phyloP scores from a whole-genome alignment of 2,797 vertebrate genomes.

The Sebastes goodei region DNA sequence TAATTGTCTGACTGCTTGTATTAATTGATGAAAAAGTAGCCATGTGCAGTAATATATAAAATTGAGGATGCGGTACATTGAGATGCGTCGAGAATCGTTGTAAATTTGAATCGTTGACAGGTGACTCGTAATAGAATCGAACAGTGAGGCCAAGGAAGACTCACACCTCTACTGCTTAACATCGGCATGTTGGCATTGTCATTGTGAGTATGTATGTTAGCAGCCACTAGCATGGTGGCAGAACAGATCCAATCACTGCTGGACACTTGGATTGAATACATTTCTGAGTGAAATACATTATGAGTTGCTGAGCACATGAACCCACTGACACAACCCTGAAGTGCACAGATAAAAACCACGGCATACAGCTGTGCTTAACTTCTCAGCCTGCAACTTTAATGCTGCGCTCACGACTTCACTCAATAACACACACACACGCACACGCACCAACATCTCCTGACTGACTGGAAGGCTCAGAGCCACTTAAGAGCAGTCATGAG shows the following conservation, averaged over 20 bases:
- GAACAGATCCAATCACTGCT: neutral
- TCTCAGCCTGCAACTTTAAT: constrained; percentile 13
- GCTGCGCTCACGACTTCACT: constrained; percentile 10
- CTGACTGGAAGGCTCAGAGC: constrained; percentile 61
- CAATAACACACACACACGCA: neutral
- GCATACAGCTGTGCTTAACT: constrained; percentile 13
- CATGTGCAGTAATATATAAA: too few relatives aligned
- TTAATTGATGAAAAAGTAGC: too few relatives aligned
- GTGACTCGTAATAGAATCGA: too few relatives aligned
- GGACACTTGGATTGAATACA: neutral
- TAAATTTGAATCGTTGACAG: too few relatives aligned
- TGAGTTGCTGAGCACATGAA: neutral
- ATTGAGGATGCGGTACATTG: too few relatives aligned
- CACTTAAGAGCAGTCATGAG: constrained; percentile 67
- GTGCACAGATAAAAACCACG: neutral
- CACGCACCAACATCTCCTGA: constrained; percentile 25
- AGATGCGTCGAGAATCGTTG: too few relatives aligned
- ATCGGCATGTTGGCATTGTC: neutral
- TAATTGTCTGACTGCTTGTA: too few relatives aligned
- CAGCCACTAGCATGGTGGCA: neutral
- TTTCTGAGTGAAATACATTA: neutral
- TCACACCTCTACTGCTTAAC: too few relatives aligned
- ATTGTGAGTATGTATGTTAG: too few relatives aligned
- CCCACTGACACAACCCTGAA: neutral
- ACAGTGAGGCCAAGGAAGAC: too few relatives aligned